Base-by-base conservation (phyloP, 2,113 vertebrate species). In the Oncorhynchus mykiss region DNA sequence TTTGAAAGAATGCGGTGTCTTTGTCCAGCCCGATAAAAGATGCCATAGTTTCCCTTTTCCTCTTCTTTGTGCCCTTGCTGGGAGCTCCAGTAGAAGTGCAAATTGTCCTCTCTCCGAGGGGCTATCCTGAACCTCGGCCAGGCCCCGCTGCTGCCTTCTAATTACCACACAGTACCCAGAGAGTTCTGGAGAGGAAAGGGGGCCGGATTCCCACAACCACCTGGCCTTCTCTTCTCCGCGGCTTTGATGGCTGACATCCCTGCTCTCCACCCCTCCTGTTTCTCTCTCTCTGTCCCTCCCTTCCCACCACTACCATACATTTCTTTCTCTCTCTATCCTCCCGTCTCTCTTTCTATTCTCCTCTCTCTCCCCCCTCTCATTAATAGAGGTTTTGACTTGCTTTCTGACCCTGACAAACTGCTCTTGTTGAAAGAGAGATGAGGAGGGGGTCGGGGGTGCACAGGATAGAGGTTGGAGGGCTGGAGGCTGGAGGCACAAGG, bases 381-480 rank as follows among this genome's bases (percentile, higher is more conserved):
- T 95, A 94, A 91, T 84, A 77, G 69, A 34, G 94, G 96, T 96
- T 96, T 97, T 96, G 93, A 93, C 88, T 97, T 96, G 94, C 96
- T 92, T 88, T 88, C 87, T 82, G 78, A 87, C 89, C 92, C 90
- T 85, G 92, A 93, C 94, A 96, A 94, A 93, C 92, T 90, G 92
- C 87, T 94, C 91, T 90, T 85, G 82, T 95, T 96, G 94, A 95
- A 95, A 95, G 78, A 90, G 89, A 88, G 18, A 77, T 84, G 90
- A 88, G 64, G 85, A 91, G 80, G 86, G 82, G 79, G 31, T 81
- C 9, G 9, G 9, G 39, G 39, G 39, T 45, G 39, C 39, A 45
- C 39, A 9, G 39, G 39, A 45, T 45, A 9, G 39, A 45, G 9
- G 39, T 45, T 45, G 39, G 39, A 45, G 9, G 39, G 39, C 9